Evolutionary conservation across 1,140 invertebrate genomes (phyloP).

Genomic region (Euura lappo): DNA sequence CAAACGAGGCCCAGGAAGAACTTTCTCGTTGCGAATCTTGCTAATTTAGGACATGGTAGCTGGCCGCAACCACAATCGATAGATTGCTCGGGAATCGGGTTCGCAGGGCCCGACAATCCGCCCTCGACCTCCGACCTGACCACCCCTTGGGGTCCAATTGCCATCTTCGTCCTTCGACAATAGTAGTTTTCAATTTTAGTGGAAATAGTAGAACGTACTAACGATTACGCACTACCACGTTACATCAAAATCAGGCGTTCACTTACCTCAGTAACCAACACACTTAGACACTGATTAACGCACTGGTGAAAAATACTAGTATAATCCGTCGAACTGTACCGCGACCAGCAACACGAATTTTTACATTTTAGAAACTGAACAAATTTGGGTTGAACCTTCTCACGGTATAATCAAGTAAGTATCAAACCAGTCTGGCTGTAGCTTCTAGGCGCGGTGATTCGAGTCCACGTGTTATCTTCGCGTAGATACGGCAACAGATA

Average conservation of each 20-base stretch:
- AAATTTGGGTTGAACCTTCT: not conserved
- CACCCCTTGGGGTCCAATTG: slow-evolving; percentile 42
- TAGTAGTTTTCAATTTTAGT: no score
- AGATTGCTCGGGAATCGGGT: slow-evolving; percentile 56
- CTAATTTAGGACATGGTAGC: slow-evolving; percentile 63
- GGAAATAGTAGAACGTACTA: no score
- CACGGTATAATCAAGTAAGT: not conserved
- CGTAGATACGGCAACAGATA: slow-evolving; percentile 51
- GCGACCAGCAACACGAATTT: no score
- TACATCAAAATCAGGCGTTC: no score
- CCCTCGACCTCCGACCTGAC: slow-evolving; percentile 52
- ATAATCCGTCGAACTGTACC: no score
- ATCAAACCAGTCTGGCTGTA: not conserved
- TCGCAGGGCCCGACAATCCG: slow-evolving; percentile 54
- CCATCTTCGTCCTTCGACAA: slow-evolving; percentile 36
- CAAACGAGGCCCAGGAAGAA: slow-evolving; percentile 62
- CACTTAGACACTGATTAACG: no score
- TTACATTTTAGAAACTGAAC: no score
- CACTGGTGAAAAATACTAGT: no score
- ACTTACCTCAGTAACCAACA: no score
- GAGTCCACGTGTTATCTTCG: slow-evolving; percentile 46
- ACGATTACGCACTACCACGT: no score
- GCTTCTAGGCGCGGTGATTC: slow-evolving; percentile 35
- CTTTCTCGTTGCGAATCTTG: slow-evolving; percentile 64
- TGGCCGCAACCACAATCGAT: slow-evolving; percentile 68